phyloP scores from a whole-genome alignment of 2,888 invertebrate genomes.

The Nephrotoma guestfalica region DNA sequence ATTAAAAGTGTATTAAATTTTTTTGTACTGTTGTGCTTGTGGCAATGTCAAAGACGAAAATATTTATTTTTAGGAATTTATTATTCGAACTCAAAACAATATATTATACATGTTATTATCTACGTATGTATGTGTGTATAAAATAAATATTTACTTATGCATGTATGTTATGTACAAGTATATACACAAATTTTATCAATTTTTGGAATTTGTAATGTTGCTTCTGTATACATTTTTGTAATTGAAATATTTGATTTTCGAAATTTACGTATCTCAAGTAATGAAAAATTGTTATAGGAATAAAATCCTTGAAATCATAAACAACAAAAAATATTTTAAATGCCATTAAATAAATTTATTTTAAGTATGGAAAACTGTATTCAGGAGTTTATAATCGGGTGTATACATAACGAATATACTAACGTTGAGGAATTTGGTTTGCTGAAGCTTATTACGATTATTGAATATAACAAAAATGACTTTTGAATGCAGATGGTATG shows the following conservation, averaged over 20 bases:
- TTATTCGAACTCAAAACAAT: background rate
- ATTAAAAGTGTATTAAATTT: background rate
- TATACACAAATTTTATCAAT: background rate
- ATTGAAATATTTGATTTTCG: background rate
- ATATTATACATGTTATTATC: background rate
- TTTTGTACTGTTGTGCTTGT: background rate
- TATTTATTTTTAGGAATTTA: background rate
- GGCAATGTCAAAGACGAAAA: background rate
- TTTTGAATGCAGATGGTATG: no score
- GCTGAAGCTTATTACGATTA: no score
- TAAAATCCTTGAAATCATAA: background rate
- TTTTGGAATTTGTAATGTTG: background rate
- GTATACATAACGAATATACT: no score
- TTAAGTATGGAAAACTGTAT: no score
- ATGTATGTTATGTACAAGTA: background rate
- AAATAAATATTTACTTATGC: background rate
- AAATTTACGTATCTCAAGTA: background rate
- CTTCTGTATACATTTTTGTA: background rate
- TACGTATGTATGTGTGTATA: background rate
- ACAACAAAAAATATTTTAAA: background rate
- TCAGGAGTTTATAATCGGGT: no score
- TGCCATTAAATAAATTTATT: background rate
- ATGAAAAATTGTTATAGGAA: background rate
- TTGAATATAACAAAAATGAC: no score
- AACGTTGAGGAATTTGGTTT: no score